Evolutionary conservation across 2,797 vertebrate genomes (phyloP).

Genomic region (Chaunax sp.): DNA sequence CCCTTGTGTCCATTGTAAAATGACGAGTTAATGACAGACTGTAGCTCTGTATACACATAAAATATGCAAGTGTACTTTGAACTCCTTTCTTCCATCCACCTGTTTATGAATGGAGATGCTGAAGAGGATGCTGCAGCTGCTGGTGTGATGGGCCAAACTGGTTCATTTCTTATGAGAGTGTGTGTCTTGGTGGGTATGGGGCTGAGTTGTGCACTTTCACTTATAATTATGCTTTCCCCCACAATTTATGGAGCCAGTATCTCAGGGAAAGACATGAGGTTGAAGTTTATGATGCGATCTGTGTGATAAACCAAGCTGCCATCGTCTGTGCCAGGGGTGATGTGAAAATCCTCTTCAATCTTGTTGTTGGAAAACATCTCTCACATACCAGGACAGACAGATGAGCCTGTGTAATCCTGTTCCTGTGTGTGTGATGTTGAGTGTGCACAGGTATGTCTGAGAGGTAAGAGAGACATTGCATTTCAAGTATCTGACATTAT

Average conservation of each 20-base stretch:
- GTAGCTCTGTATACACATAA: constrained; percentile 56
- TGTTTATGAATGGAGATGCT: constrained; percentile 25
- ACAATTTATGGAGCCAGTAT: constrained; percentile 51
- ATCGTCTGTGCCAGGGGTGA: constrained; percentile 46
- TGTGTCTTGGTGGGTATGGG: neutral
- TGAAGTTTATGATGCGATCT: constrained; percentile 46
- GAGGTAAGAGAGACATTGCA: constrained; percentile 20
- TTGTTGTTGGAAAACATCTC: constrained; percentile 74
- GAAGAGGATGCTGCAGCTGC: constrained; percentile 28
- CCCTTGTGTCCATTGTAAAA: constrained; percentile 48
- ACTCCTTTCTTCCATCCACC: constrained; percentile 36
- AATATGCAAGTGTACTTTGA: constrained; percentile 53
- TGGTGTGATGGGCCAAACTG: constrained; percentile 26
- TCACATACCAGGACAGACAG: constrained; percentile 68
- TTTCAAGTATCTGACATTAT: constrained; percentile 9
- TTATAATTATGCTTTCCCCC: constrained; percentile 68
- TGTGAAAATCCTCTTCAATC: constrained; percentile 65
- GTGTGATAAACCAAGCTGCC: constrained; percentile 58
- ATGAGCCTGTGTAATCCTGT: constrained; percentile 56
- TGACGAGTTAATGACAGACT: constrained; percentile 51
- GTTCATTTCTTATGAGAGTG: constrained; percentile 27
- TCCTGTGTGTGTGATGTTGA: neutral
- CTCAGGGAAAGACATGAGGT: constrained; percentile 38
- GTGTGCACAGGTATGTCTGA: constrained; percentile 13
- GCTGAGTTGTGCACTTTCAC: constrained; percentile 43